Percentiles rank a stretch among this genome's conserved stretches.
Conservation (phyloP, 2,888 invertebrate species). For the Petrolisthes cinctipes region DNA sequence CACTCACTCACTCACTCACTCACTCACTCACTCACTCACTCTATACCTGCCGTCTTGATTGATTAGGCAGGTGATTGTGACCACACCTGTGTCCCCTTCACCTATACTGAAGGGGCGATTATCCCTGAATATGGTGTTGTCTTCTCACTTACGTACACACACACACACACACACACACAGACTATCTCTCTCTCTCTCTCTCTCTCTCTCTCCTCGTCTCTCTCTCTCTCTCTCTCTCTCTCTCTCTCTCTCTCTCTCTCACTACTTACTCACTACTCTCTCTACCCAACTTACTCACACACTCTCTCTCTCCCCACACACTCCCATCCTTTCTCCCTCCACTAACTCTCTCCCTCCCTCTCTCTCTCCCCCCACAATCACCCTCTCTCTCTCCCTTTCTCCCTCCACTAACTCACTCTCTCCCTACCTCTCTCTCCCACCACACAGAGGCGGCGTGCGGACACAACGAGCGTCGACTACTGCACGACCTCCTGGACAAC, state of each 20-base stretch:
- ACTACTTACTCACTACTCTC: background rate
- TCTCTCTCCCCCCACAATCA: background rate
- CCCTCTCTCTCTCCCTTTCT: background rate
- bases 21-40: background rate
- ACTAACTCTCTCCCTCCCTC: background rate
- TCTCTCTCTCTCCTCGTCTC: background rate
- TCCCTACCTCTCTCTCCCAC: background rate
- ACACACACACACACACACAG: background rate
- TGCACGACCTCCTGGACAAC: conserved; percentile 82
- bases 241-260: conserved; percentile 3
- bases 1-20: background rate
- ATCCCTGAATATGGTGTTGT: background rate
- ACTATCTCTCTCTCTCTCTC: background rate
- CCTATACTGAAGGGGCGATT: no score
- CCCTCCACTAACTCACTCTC: background rate
- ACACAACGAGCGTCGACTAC: conserved; percentile 87
- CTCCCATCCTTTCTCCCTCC: background rate
- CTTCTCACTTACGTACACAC: background rate
- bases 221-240: conserved; percentile 23
- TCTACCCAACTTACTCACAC: background rate
- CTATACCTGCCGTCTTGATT: no score
- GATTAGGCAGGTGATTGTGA: no score
- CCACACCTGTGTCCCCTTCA: no score
- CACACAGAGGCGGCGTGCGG: conserved; percentile 71
- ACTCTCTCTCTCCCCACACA: background rate